Evolutionary conservation across 2,888 invertebrate species (phyloP), one percentile per base, ranked within the genome.

Genomic region (Ormia ochracea): DNA sequence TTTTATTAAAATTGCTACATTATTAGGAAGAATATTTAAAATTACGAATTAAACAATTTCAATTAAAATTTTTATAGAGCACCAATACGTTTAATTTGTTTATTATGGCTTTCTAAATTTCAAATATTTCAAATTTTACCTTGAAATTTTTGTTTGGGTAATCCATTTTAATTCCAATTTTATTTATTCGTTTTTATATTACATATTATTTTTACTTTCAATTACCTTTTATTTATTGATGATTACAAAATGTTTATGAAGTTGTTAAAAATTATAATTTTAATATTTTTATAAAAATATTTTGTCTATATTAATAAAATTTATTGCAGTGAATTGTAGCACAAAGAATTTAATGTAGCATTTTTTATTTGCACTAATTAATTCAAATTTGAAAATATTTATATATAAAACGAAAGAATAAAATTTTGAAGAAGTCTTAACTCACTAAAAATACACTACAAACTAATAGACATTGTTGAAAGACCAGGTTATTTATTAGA

Each of bases 401-500:
- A 48, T 36, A 6, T 26, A 21, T 33, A 54, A 61, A 33, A n/a
- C 33, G 36, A 26, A 73, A 33, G 10, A 65, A 58, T 56, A 54
- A 79, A 54, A 36, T 75, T 36, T 79, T 10, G 23, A 19, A 23
- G 72, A 59, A 61, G 23, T 76, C 58, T 72, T 45, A 54, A 63
- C 66, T 58, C 61, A 21, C 31, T 41, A 41, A 72, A 76, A 61
- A 56, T 68, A 38, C 56, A 61, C 65, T 56, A 80, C 36, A 54
- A 56, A 76, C 76, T 80, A 80, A 72, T 63, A 41, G 41, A 26
- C 26, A 61, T 33, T 61, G 41, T 38, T 68, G 43, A 72, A 72
- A 50, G 31, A 50, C 48, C 54, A 36, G 80, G 80, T 61, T 80
- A 80, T 80, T 80, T 80, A 80, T 80, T 70, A 54, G 38, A 56